phyloP scores from a whole-genome alignment of 2,113 vertebrate genomes.

The Sigmodon hispidus region DNA sequence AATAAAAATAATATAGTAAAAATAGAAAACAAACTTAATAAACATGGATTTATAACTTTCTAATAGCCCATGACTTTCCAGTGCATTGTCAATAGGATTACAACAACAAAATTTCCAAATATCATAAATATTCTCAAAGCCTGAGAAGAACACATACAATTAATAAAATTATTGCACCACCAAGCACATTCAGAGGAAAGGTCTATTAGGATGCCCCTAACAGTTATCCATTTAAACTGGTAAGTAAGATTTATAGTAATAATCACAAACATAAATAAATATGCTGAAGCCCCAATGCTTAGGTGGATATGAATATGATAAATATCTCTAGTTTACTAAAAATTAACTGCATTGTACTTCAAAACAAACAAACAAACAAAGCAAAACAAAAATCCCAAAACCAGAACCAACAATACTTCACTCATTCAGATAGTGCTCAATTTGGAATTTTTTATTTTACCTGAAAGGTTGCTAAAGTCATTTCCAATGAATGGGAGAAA shows the following conservation, averaged over 20 bases:
- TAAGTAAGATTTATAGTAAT: neutral
- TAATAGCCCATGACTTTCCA: conserved; percentile 8
- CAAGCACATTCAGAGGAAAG: conserved; percentile 25
- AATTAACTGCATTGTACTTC: neutral
- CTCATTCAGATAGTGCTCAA: neutral
- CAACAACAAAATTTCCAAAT: neutral
- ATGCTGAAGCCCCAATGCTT: neutral
- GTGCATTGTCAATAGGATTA: neutral
- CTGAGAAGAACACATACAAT: neutral
- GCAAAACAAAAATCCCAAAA: neutral
- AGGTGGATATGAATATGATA: neutral
- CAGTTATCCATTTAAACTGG: neutral
- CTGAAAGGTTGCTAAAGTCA: neutral
- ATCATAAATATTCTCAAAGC: conserved; percentile 2
- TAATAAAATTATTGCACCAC: neutral
- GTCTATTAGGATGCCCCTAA: neutral
- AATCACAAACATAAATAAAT: conserved; percentile 31
- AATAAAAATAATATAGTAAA: neutral
- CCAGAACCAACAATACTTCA: neutral
- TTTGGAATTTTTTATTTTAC: neutral
- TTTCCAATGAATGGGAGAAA: neutral
- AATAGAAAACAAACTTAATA: conserved; percentile 20
- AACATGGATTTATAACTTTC: neutral
- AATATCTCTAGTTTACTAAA: conserved; percentile 2
- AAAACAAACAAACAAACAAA: neutral